These are phyloP conservation scores for Amiota mariae DNA, from an alignment of 2,888 invertebrate species.

Conservation along the genomic window DNA sequence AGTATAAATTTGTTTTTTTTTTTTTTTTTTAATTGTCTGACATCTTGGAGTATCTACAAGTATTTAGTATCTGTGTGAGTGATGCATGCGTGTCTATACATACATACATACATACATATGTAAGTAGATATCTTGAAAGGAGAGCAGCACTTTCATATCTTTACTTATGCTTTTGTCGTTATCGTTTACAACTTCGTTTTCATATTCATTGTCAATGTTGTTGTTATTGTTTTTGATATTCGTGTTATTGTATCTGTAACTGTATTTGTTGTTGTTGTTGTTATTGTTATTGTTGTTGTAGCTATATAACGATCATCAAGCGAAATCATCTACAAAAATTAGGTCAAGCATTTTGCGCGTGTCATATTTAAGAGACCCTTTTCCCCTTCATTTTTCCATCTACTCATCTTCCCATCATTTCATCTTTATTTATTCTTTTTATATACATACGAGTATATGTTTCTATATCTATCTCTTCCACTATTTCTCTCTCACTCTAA, in stretches of 20 bases:
- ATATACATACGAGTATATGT: too few relatives aligned
- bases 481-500: background rate
- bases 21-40: too few relatives aligned
- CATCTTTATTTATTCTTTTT: background rate
- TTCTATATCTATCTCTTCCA: background rate
- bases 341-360: constrained; percentile 29
- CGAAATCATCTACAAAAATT: constrained; percentile 11
- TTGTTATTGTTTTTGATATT: constrained; percentile 16
- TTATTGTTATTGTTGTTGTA: constrained; percentile 29
- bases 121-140: background rate
- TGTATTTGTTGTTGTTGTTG: constrained; percentile 36
- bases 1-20: too few relatives aligned
- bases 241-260: constrained; percentile 64
- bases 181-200: background rate
- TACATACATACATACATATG: background rate
- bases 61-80: too few relatives aligned
- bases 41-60: too few relatives aligned
- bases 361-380: background rate
- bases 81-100: too few relatives aligned
- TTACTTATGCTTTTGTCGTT: background rate
- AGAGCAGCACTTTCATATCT: constrained; percentile 12
- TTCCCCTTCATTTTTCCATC: background rate
- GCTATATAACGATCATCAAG: background rate
- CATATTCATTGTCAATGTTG: constrained; percentile 33
- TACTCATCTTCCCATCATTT: too few relatives aligned